Conservation (phyloP, 1,140 invertebrate species). For the Danaus melanippus region DNA sequence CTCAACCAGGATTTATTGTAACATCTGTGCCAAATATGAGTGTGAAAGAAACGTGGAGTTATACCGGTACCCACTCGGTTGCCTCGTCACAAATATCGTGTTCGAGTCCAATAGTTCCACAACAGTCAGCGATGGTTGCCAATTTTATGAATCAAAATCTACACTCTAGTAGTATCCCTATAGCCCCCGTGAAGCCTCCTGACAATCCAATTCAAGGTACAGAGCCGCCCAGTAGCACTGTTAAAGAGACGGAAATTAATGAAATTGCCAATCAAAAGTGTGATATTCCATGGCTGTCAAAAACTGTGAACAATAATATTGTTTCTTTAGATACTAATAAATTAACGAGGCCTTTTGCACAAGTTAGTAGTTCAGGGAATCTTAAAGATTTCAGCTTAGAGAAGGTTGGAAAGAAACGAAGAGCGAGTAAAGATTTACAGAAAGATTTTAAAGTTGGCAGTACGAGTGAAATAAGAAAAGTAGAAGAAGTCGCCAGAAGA, state of each 20-base stretch:
- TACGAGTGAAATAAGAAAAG: constrained; percentile 37
- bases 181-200: constrained; percentile 61
- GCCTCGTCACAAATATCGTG: constrained; percentile 49
- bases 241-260: constrained; percentile 51
- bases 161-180: constrained; percentile 63
- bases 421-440: constrained; percentile 18
- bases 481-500: constrained; percentile 56
- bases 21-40: constrained; percentile 70
- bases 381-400: constrained; percentile 36
- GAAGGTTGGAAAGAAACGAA: constrained; percentile 22
- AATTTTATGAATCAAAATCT: constrained; percentile 48
- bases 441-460: constrained; percentile 25
- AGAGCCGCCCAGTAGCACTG: constrained; percentile 62
- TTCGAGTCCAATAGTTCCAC: constrained; percentile 54
- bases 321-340: constrained; percentile 58
- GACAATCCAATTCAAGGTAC: constrained; percentile 64
- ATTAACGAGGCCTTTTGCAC: constrained; percentile 60
- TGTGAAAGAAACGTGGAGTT: constrained; percentile 69
- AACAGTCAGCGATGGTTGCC: constrained; percentile 41
- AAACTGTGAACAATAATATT: constrained; percentile 67
- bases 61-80: constrained; percentile 43
- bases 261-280: constrained; percentile 49
- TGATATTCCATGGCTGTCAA: constrained; percentile 67
- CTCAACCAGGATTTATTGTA: constrained; percentile 66
- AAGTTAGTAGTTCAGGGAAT: constrained; percentile 54